Evolutionary conservation across 2,797 vertebrate species (phyloP), one percentile per base, ranked within the genome.

Genomic region (Pogoniulus pusillus): DNA sequence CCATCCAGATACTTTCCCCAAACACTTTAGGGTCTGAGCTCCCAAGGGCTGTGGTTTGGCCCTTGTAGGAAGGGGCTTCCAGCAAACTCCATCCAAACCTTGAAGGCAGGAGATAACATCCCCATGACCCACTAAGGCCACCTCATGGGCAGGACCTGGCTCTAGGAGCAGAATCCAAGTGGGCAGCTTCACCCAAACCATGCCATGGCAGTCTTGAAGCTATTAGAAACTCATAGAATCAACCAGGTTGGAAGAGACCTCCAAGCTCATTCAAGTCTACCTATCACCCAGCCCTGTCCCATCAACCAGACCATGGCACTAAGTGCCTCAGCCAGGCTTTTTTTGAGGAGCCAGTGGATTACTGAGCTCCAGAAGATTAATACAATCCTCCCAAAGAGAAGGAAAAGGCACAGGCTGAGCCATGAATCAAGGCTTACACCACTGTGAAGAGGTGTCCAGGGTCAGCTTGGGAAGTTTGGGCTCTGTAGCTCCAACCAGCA

Each of bases 401-500:
- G 84, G 23, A 32, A 49, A n/a, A 54, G 54, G 16, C 66, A 43
- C 29, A 47, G 37, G 32, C 23, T 43, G 71, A 66, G 78, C 2
- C 2, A 1, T 0, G 41, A 60, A 26, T 9, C 59, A 70, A 54
- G 26, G 39, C 39, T 53, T 53, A 43, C 60, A 64, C 1, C 45
- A 3, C 1, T 1, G 12, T 18, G 8, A 47, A 64, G 80, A 68
- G 60, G 55, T 16, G 41, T 1, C 34, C 58, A 7, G 72, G 41
- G 27, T 30, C 65, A 75, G 39, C 45, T 37, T 7, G 37, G 53
- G 4, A 53, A 66, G 59, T 45, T 59, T 29, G 51, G 70, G 55
- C 73, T 69, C 26, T 0, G 0, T 4, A 55, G 30, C 45, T 88
- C 68, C 57, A 43, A 78, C 16, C 1, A 1, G 68, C 68, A 58